A percentile compares a stretch with the other conserved stretches of the same genome.
Conservation (phyloP, 1,140 invertebrate species). For the Bathynomus jamesi region DNA sequence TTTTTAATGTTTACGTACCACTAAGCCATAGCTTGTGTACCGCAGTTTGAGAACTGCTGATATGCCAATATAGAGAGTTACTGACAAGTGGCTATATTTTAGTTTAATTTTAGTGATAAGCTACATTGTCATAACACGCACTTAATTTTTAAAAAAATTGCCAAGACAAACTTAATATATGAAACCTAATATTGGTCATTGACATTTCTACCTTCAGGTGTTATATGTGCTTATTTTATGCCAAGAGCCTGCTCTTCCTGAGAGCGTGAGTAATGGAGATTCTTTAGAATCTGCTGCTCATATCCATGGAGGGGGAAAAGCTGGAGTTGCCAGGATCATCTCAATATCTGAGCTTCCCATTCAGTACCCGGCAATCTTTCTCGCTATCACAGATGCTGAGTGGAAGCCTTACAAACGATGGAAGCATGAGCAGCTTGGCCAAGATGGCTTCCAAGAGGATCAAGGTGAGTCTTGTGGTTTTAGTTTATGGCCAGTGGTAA, state of each 20-base stretch:
- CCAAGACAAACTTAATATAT: too few species aligned
- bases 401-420: constrained; percentile 34
- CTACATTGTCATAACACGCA: too few species aligned
- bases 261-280: background rate
- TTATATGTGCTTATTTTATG: background rate
- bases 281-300: background rate
- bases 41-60: too few species aligned
- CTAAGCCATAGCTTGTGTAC: too few species aligned
- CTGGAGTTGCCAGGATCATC: constrained; percentile 15
- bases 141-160: too few species aligned
- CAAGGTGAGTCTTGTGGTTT: background rate
- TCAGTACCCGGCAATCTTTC: constrained; percentile 22
- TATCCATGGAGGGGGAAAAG: background rate
- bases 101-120: too few species aligned
- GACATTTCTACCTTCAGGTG: background rate
- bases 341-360: constrained; percentile 28
- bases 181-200: too few species aligned
- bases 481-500: constrained; percentile 13
- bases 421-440: constrained; percentile 22
- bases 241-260: background rate
- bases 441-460: background rate
- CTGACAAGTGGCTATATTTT: too few species aligned
- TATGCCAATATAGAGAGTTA: too few species aligned
- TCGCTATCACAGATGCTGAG: constrained; percentile 24
- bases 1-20: too few species aligned